Conservation (phyloP, 92 coral and sea anemone genomes). For the Actinostola sp. region DNA sequence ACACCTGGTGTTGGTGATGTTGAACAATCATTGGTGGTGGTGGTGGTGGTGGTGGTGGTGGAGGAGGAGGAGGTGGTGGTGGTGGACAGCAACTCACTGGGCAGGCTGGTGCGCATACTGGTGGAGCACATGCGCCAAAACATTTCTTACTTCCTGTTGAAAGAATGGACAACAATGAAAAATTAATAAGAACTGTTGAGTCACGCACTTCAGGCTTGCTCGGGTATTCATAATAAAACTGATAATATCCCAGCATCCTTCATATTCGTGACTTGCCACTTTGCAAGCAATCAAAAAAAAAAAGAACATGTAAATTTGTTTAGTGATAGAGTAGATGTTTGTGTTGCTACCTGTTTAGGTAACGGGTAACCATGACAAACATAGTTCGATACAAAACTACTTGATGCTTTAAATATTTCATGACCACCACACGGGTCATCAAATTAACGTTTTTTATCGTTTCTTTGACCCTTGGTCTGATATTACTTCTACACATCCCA, state of each 20-base stretch:
- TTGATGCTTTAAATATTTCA: conserved; percentile 8
- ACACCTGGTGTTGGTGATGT: conserved; percentile 38
- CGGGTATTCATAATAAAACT: no score
- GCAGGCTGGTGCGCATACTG: conserved; percentile 87
- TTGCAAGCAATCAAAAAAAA: neutral
- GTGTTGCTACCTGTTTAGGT: neutral
- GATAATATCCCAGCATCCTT: no score
- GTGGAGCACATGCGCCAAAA: conserved; percentile 73
- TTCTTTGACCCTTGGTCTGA: neutral
- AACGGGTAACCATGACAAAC: conserved; percentile 13
- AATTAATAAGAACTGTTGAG: no score
- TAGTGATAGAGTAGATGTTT: neutral
- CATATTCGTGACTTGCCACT: neutral
- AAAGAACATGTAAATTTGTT: neutral
- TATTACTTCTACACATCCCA: neutral
- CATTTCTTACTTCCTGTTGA: conserved; percentile 53
- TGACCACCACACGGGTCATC: conserved; percentile 7
- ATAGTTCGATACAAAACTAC: neutral
- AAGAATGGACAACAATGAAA: neutral
- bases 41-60: conserved; percentile 87
- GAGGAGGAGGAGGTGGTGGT: conserved; percentile 73
- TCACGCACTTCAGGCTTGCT: no score
- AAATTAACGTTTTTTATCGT: neutral
- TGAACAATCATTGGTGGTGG: conserved; percentile 59
- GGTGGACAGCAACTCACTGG: conserved; percentile 79